Conservation (phyloP, 1,140 invertebrate species). For the Forficula auricularia region DNA sequence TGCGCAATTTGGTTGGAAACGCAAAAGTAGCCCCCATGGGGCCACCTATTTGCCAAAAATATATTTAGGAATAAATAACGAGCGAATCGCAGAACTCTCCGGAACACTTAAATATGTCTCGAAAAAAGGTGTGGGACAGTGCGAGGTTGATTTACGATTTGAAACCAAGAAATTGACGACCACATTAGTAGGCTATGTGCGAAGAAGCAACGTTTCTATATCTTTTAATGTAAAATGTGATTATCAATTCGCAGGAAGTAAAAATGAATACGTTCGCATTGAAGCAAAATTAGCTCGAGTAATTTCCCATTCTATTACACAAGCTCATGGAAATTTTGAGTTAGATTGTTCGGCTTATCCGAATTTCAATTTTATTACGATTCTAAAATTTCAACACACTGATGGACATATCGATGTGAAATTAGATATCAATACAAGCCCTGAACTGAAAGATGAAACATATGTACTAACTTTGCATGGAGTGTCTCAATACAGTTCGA, state of each 20-base stretch:
- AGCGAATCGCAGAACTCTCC: constrained; percentile 40
- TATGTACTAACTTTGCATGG: constrained; percentile 34
- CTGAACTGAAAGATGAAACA: constrained; percentile 20
- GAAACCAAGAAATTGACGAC: constrained; percentile 48
- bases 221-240: constrained; percentile 40
- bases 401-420: constrained; percentile 34
- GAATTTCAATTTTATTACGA: constrained; percentile 49
- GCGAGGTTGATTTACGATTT: constrained; percentile 45
- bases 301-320: constrained; percentile 38
- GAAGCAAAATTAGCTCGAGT: constrained; percentile 45
- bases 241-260: constrained; percentile 44
- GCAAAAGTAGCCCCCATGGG: constrained; percentile 35
- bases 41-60: constrained; percentile 43
- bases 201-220: constrained; percentile 31
- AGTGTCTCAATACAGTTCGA: constrained; percentile 32
- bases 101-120: constrained; percentile 34
- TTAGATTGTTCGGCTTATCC: constrained; percentile 56
- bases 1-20: constrained; percentile 32
- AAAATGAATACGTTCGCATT: constrained; percentile 45
- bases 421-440: constrained; percentile 30
- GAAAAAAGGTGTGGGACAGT: constrained; percentile 50
- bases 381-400: constrained; percentile 38
- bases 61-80: constrained; percentile 44
- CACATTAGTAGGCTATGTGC: constrained; percentile 45
- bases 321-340: constrained; percentile 36